Evolutionary conservation across 2,113 vertebrate genomes (phyloP).

Genomic region (Lethenteron camtschaticum): DNA sequence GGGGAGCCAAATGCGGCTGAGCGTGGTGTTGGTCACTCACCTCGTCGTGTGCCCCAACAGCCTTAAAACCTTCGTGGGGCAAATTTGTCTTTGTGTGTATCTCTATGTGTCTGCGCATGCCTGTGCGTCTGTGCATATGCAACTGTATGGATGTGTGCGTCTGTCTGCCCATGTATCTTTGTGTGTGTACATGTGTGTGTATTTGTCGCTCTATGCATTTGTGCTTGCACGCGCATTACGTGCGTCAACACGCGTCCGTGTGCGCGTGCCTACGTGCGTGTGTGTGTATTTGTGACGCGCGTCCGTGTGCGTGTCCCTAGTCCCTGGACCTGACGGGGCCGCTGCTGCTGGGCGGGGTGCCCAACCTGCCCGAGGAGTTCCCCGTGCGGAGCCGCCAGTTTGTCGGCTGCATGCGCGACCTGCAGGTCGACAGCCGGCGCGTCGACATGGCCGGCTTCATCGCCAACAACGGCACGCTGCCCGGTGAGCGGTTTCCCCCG

Average conservation of each 20-base stretch:
- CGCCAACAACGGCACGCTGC: slow-evolving; percentile 69
- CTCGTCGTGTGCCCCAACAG: too few relatives aligned
- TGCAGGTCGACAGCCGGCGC: slow-evolving; percentile 47
- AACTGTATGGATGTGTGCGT: too few relatives aligned
- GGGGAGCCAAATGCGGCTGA: too few relatives aligned
- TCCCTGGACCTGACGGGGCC: slow-evolving; percentile 77
- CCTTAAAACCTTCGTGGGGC: too few relatives aligned
- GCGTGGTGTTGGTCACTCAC: too few relatives aligned
- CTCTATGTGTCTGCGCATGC: too few relatives aligned
- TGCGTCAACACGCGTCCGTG: background rate
- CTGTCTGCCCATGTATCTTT: background rate
- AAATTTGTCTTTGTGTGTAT: too few relatives aligned
- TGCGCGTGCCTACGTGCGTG: background rate
- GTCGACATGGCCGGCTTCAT: slow-evolving; percentile 73
- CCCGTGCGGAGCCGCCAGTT: slow-evolving; percentile 54
- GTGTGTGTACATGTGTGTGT: slow-evolving; percentile 1
- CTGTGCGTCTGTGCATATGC: too few relatives aligned
- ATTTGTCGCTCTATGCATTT: background rate
- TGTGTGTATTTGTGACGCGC: background rate
- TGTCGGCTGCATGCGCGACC: slow-evolving; percentile 64
- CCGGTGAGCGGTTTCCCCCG: slow-evolving; percentile 24
- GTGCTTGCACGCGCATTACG: background rate
- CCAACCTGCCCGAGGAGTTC: slow-evolving; percentile 63
- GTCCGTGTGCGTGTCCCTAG: slow-evolving; percentile 19
- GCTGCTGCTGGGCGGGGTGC: slow-evolving; percentile 59